Evolutionary conservation across 1,140 invertebrate species (phyloP).

Genomic region (Meloidogyne hapla): DNA sequence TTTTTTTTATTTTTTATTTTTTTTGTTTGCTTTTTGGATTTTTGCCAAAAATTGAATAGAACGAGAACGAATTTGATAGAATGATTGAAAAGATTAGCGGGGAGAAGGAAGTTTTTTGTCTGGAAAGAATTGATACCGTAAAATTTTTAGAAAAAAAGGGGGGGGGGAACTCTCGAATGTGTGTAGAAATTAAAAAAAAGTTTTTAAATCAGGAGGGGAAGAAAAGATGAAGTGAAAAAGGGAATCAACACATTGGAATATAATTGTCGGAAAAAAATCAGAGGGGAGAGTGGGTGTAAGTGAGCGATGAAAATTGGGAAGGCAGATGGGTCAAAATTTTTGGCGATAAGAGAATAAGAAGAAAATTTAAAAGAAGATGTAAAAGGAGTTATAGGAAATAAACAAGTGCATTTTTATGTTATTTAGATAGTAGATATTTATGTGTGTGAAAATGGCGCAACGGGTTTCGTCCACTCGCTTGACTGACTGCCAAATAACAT

Average conservation of each 20-base stretch:
- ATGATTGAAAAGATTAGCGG: conserved; percentile 5
- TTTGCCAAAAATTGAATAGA: background rate
- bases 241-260: background rate
- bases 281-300: too few species aligned
- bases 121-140: conserved; percentile 3
- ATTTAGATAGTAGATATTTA: background rate
- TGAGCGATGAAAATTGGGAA: too few species aligned
- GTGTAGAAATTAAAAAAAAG: background rate
- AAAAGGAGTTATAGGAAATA: background rate
- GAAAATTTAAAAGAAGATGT: background rate
- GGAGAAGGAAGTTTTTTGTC: background rate
- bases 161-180: background rate
- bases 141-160: background rate
- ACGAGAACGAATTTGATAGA: background rate
- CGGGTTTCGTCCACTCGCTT: background rate
- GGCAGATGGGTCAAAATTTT: background rate
- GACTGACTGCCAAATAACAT: background rate
- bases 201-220: background rate
- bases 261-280: background rate
- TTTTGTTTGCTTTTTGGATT: background rate
- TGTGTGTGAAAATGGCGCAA: too few species aligned
- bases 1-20: background rate
- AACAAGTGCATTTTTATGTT: background rate
- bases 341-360: background rate
- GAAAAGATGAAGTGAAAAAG: background rate